Conservation (phyloP, 2,113 vertebrate genomes). For the Myxocyprinus asiaticus region DNA sequence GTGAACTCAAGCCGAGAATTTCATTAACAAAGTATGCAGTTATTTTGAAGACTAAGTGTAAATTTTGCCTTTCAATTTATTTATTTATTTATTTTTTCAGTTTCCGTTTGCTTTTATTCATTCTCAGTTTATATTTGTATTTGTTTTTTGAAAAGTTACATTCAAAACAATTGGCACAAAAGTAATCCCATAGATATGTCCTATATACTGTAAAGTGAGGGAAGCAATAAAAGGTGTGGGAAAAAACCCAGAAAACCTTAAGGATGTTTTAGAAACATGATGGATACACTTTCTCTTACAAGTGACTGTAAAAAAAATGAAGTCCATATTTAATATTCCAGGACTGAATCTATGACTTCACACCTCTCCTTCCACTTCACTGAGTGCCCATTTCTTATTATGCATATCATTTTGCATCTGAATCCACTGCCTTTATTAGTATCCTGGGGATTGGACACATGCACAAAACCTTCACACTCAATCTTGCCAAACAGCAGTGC, state of each 20-base stretch:
- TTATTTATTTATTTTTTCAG: too few relatives aligned
- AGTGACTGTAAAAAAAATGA: background rate
- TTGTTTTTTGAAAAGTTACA: too few relatives aligned
- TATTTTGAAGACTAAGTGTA: too few relatives aligned
- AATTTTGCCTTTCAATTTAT: too few relatives aligned
- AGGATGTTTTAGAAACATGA: constrained; percentile 8
- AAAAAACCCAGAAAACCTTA: background rate
- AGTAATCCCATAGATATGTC: too few relatives aligned
- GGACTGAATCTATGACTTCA: constrained; percentile 12
- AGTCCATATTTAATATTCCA: constrained; percentile 27
- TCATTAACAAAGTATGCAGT: too few relatives aligned
- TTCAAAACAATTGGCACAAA: too few relatives aligned
- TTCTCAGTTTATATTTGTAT: too few relatives aligned
- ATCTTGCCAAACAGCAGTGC: constrained; percentile 18
- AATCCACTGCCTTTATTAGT: constrained; percentile 37
- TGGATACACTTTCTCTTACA: background rate
- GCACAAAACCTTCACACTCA: constrained; percentile 1
- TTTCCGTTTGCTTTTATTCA: too few relatives aligned
- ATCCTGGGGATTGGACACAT: constrained; percentile 23
- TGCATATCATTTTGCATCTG: constrained; percentile 45
- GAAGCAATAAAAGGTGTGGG: too few relatives aligned
- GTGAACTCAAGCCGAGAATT: too few relatives aligned
- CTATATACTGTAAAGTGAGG: too few relatives aligned
- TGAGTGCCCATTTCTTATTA: constrained; percentile 39
- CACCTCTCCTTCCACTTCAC: constrained; percentile 26